Base-by-base conservation (phyloP, 2,888 invertebrate species). In the Zaprionus obscuricornis region DNA sequence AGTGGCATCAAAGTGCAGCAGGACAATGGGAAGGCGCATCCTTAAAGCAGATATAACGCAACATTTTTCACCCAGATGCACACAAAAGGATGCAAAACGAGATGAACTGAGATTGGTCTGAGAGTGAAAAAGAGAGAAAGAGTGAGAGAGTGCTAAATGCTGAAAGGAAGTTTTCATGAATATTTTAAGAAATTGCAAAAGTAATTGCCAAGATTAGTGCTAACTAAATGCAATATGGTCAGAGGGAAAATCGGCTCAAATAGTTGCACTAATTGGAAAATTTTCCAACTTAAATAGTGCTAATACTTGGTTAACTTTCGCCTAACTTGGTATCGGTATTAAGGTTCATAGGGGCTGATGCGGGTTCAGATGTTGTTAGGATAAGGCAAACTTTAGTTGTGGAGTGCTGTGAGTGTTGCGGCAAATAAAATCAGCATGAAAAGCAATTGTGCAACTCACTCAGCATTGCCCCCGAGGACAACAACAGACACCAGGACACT, bases 341-440 rank as follows among this genome's bases (percentile, higher is more conserved):
- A n/a, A n/a, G n/a, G n/a, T n/a, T n/a, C n/a, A n/a, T n/a, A n/a
- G n/a, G n/a, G n/a, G n/a, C n/a, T n/a, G n/a, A n/a, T n/a, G n/a
- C n/a, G 31, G 13, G 31, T 31, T 14, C 11, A 36, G 17, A 8
- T 24, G 20, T 13, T 3, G 20, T 34, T 34, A 22, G 24, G 7
- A n/a, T 27, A 49, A 29, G 13, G 46, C 51, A 47, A 57, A n/a
- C n/a, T 39, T 39, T 26, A 57, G 49, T 62, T 62, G 66, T 52
- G 42, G 60, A 6, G 16, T n/a, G 46, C 60, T 50, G 26, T 31
- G 34, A 51, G 43, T 64, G 64, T 51, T 57, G 58, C 47, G 51
- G 59, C 54, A 66, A 75, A 78, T 65, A 60, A 71, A 74, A 78
- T 75, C 78, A 76, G 60, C 76, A 72, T 74, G 68, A 76, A n/a